Conservation (phyloP, 2,113 vertebrate species). For the Chroicocephalus ridibundus region DNA sequence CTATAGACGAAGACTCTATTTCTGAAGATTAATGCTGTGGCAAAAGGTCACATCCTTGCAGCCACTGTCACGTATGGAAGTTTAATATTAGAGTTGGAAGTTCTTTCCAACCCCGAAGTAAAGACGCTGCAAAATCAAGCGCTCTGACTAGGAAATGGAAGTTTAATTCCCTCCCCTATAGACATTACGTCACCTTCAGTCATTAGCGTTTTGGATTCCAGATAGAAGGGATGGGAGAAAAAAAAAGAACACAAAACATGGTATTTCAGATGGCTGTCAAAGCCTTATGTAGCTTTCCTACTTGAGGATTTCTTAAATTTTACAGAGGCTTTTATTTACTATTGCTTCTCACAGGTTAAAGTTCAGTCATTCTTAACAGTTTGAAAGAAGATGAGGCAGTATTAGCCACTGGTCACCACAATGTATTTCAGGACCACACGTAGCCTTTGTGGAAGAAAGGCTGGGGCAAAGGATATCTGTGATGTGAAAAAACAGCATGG, state of each 20-base stretch:
- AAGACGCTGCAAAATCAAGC: neutral
- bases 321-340: neutral
- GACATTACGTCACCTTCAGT: neutral
- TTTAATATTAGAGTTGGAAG: neutral
- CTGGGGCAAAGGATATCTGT: neutral
- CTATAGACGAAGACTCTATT: neutral
- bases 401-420: neutral
- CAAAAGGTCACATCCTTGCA: neutral
- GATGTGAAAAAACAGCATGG: neutral
- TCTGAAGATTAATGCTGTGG: neutral
- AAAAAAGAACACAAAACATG: neutral
- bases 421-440: accelerated
- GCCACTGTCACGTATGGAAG: neutral
- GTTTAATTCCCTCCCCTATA: neutral
- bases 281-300: neutral
- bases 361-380: neutral
- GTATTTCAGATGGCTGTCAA: neutral
- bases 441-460: neutral
- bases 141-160: neutral
- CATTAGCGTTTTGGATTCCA: neutral
- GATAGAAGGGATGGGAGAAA: neutral
- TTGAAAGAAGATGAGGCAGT: neutral
- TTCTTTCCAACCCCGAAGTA: neutral
- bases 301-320: neutral
- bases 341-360: neutral